Evolutionary conservation across 2,888 invertebrate genomes (phyloP).

Genomic region (Ectemnius cavifrons): DNA sequence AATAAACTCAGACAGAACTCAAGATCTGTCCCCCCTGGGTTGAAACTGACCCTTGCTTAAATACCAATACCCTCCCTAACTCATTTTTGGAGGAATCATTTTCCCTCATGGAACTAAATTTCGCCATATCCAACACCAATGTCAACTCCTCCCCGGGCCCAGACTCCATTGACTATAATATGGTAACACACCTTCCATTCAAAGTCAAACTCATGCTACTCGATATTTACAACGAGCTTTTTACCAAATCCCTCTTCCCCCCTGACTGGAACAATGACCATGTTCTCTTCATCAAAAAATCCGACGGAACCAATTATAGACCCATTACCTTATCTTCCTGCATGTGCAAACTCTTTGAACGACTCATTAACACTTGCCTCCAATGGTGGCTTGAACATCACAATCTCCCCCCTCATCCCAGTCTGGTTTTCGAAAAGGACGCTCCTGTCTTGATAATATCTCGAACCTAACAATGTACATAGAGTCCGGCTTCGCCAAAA

Average conservation of each 20-base stretch:
- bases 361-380: not conserved
- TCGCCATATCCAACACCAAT: not conserved
- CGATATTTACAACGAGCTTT: conserved; percentile 12
- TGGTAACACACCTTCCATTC: not conserved
- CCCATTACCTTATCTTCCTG: conserved; percentile 13
- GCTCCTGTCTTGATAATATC: conserved; percentile 16
- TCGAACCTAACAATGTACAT: not conserved
- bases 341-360: conserved; percentile 15
- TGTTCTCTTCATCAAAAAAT: conserved; percentile 5
- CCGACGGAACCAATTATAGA: not conserved
- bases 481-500: not conserved
- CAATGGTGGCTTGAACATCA: conserved; percentile 12
- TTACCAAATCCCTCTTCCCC: not conserved
- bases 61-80: not conserved
- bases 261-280: not conserved
- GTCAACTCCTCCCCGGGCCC: not conserved
- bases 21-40: conserved; percentile 17
- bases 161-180: conserved; percentile 1
- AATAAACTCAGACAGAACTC: not conserved
- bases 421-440: conserved; percentile 9
- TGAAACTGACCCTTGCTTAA: not conserved
- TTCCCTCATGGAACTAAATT: not conserved
- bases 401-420: not conserved
- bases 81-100: not conserved
- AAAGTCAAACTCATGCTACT: not conserved